Base-by-base conservation (phyloP, 2,113 vertebrate species). In the Oenanthe melanoleuca region DNA sequence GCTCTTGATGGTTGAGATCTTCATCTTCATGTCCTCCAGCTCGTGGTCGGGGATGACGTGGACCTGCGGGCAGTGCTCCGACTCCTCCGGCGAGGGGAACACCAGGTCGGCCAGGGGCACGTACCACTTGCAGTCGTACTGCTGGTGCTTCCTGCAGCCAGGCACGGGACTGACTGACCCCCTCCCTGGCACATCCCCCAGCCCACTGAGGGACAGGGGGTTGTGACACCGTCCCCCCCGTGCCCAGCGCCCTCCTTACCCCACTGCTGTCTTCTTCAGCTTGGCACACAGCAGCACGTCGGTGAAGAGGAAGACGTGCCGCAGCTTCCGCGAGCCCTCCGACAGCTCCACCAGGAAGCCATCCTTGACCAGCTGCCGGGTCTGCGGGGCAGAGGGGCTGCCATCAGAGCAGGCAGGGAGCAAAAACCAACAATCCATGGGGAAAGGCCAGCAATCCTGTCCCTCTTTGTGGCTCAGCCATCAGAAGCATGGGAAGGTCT, bases 101-200 rank as follows among this genome's bases (percentile, higher is more conserved):
- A 98, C 98, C 86, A 99, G 96, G 97, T 99, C 99, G 0, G 99
- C 99, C 97, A 99, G 97, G 13, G 99, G 99, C 96, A 99, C 98
- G 93, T 99, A 99, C 99, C 99, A 99, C 97, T 99, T 99, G 95
- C 99, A 99, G 97, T 99, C 99, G 5, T 99, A 99, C 80, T 99
- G 99, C 97, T 99, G 99, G 84, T 99, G 98, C 90, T 98, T 99
- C 97, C 98, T 99, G 95, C 14, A 1, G 71, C 28, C 37, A 0
- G 26, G 7, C 1, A 3, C 0, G 1, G 28, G 25, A 1, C 52
- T 83, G 71, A 86, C 33, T 5, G 49, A 34, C 4, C 22, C 50
- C 45, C 15, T 42, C 28, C 52, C 33, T 5, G 5, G 28, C 71
- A 72, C 23, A 0, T 15, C 31, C 37, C 55, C 16, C 0, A 0